Evolutionary conservation across 2,888 invertebrate species (phyloP), one percentile per base, ranked within the genome.

Genomic region (Drosophila neonasuta): DNA sequence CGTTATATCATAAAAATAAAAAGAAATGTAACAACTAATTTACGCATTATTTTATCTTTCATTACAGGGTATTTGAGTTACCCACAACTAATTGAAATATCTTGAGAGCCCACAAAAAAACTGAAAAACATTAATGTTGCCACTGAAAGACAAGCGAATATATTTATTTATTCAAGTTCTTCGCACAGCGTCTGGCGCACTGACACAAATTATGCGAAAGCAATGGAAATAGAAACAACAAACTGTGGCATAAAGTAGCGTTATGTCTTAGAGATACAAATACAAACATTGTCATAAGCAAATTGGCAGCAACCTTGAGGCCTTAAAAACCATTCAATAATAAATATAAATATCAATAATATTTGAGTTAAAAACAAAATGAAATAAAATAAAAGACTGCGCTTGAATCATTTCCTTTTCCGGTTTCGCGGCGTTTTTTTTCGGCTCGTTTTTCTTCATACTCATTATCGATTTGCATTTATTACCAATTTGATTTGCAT

Each of bases 351-450:
- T 52, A 70, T 68, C 41, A 63, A 74, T 68, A 68, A 64, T 49
- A 48, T 45, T n/a, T 13, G n/a, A 41, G 30, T 36, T 32, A 24
- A 0, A 51, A 44, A 41, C 17, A 30, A 49, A 17, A n/a, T 4
- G 5, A n/a, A 36, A 36, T 36, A 36, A n/a, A 36, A 36, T 11
- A 66, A 59, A 49, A 68, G 52, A 46, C 61, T 51, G 63, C 63
- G 76, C 64, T 73, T 69, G 67, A 74, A 73, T 82, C 85, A 83
- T 83, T 83, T 83, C 85, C 85, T 82, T 83, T 83, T 83, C 83
- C 83, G 85, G 85, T 85, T 81, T 77, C 46, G 58, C 55, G 71
- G 60, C 62, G 68, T 72, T 61, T 68, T 58, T 67, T 56, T 58
- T 63, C 44, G 29, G 32, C 50, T 62, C 39, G 46, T 48, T 68